Evolutionary conservation across 2,888 invertebrate species (phyloP), one percentile per base, ranked within the genome.

Genomic region (Cataglyphis altisquamis): DNA sequence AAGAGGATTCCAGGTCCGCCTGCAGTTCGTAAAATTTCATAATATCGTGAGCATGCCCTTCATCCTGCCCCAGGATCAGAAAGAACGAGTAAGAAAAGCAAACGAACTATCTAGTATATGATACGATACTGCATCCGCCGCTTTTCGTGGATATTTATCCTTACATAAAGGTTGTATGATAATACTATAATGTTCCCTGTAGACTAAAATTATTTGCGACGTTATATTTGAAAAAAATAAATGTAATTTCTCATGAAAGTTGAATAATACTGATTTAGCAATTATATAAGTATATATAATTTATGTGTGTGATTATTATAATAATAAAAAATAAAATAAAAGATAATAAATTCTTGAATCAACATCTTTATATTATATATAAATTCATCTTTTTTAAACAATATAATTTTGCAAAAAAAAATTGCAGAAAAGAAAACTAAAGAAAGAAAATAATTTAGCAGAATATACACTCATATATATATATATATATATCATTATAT

Each of bases 21-120:
- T 87, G 88, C 87, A 87, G 85, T 90, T 87, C 88, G 88, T 90
- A 88, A 91, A 91, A 91, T 91, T 91, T 91, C 89, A 91, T 89
- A 90, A 91, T 91, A 91, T 89, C 80, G 85, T 78, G 63, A 60
- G 62, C 77, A n/a, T n/a, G 55, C 73, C 75, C 67, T 72, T 60
- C 75, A 48, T 64, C 25, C 73, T 32, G 60, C 60, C 48, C 45
- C 12, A 39, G 6, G 41, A 78, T 78, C 70, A 60, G 21, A 45
- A 73, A 60, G 78, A 72, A 15, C 21, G 60, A 18, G 57, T 18
- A 36, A 68, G 60, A 21, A 45, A 72, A 72, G 32, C 41, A 70
- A 45, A 60, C 18, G 29, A 45, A 73, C 21, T 25, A 55, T 25
- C 52, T 5, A 32, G 29, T 70, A 36, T 21, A 55, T 70, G 21